phyloP scores from a whole-genome alignment of 2,113 vertebrate species.

The Aviceda subcristata region DNA sequence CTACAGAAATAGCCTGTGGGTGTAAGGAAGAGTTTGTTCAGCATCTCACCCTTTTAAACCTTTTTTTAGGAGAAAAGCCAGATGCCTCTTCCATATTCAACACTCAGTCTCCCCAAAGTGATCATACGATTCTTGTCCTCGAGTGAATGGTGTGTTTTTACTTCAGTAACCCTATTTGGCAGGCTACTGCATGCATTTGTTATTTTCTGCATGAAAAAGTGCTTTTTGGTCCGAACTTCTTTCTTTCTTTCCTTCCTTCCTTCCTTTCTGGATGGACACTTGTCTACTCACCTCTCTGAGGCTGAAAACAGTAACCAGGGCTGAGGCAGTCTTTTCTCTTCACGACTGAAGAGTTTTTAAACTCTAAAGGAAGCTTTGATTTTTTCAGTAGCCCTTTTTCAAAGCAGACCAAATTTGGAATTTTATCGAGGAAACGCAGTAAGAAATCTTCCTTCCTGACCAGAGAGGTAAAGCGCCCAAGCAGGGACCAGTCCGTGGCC shows the following conservation, averaged over 20 bases:
- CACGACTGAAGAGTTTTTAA: background rate
- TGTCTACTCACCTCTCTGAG: background rate
- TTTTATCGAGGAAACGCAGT: background rate
- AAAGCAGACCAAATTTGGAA: background rate
- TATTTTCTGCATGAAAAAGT: background rate
- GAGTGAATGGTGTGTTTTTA: background rate
- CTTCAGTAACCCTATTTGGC: background rate
- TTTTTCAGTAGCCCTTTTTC: background rate
- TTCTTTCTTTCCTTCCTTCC: fast-evolving
- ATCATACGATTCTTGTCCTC: background rate
- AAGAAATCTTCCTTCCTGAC: background rate
- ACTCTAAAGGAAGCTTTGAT: background rate
- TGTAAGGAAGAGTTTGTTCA: constrained; percentile 23
- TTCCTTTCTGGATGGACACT: background rate
- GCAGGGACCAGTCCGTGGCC: background rate
- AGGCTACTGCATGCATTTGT: background rate
- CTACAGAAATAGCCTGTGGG: constrained; percentile 1
- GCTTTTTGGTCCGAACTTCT: background rate
- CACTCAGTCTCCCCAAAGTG: background rate
- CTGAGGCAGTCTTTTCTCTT: background rate
- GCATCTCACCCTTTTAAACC: constrained; percentile 35
- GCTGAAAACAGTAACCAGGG: background rate
- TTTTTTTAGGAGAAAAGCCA: constrained; percentile 42
- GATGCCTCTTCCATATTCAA: constrained; percentile 1
- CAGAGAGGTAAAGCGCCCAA: fast-evolving